phyloP scores from a whole-genome alignment of 2,797 vertebrate species.

The Spea hammondii region DNA sequence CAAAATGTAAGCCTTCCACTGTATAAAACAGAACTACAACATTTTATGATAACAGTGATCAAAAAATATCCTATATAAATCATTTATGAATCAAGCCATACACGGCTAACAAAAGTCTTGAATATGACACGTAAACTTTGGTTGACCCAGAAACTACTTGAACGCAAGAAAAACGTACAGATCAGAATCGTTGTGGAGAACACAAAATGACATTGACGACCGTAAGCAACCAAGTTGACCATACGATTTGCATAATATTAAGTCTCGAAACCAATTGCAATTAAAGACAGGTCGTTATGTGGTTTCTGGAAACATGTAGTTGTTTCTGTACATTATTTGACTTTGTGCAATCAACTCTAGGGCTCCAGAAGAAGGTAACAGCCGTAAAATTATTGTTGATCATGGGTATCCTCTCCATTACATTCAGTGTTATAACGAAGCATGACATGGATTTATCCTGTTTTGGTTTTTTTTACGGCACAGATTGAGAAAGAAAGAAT shows the following conservation, averaged over 20 bases:
- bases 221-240: not conserved
- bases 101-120: not conserved
- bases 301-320: too few relatives aligned
- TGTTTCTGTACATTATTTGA: too few relatives aligned
- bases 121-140: slow-evolving; percentile 1
- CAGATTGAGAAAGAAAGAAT: slow-evolving; percentile 27
- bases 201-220: not conserved
- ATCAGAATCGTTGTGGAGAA: not conserved
- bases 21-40: too few relatives aligned
- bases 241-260: not conserved
- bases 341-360: too few relatives aligned
- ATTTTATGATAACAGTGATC: too few relatives aligned
- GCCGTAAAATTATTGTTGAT: not conserved
- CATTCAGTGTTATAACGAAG: not conserved
- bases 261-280: not conserved
- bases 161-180: not conserved
- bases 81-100: too few relatives aligned
- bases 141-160: not conserved
- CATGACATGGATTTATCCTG: slow-evolving; percentile 8
- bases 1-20: too few relatives aligned
- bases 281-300: too few relatives aligned
- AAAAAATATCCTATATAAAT: too few relatives aligned
- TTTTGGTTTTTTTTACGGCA: slow-evolving; percentile 21
- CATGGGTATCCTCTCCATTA: not conserved
- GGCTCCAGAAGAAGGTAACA: not conserved